Evolutionary conservation across 2,888 invertebrate species (phyloP), one percentile per base, ranked within the genome.

Genomic region (Orthosia gracilis): DNA sequence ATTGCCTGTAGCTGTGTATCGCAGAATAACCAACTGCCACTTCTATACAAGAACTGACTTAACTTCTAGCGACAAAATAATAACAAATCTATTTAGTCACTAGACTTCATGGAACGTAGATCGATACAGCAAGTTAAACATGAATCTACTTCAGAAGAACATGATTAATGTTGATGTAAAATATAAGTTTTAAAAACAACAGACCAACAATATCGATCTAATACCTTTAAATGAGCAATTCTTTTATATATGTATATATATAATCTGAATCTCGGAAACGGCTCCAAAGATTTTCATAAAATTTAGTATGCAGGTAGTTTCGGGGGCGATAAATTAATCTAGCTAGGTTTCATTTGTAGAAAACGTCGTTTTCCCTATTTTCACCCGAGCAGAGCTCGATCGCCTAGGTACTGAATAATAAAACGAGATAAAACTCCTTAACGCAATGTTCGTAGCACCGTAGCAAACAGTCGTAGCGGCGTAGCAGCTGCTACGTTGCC

Each of bases 111-210:
- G 31, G 18, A 66, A 62, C n/a, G 23, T 55, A 58, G 58, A 71
- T 74, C 52, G 52, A 78, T 67, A 23, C 40, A 5, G 62, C 61
- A 69, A 73, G 52, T 75, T 73, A 26, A 40, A 9, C 31, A 18
- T 17, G 12, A 18, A 23, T 21, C 9, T 59, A n/a, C 17, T 64
- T 18, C 17, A 50, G 26, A 63, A 49, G 13, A 58, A 54, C 12
- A 54, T 18, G 23, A 31, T 47, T 7, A 71, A 4, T 21, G 13
- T 62, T 17, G 13, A n/a, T 54, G 49, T 58, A 18, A 52, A 49
- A 54, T 59, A 31, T 18, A 31, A 7, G 17, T 13, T n/a, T 21
- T 40, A 40, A 9, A 40, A 9, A 7, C 9, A 57, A 58, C 40
- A 4, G 18, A 49, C 4, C 4, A 31, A 57, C 3, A 23, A 7